A percentile compares a stretch with the other conserved stretches of the same genome.
Evolutionary conservation across 2,888 invertebrate species (phyloP).

Genomic region (Thereva nobilitata): DNA sequence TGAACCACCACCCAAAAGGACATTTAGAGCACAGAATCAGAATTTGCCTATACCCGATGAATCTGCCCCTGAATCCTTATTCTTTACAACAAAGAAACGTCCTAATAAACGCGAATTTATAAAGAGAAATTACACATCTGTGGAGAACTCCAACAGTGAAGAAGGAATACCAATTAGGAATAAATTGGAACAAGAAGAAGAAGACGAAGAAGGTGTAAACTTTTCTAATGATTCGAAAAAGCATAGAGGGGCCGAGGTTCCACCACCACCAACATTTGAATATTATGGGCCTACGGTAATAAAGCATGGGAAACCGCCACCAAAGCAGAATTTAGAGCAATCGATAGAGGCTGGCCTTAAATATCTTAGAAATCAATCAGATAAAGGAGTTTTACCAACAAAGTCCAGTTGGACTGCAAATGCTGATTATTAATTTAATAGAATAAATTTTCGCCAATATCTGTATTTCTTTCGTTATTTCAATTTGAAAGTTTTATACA

Average conservation of each 20-base stretch:
- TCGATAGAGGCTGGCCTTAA: conserved; percentile 63
- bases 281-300: conserved; percentile 62
- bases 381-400: conserved; percentile 54
- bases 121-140: conserved; percentile 34
- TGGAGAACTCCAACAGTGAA: conserved; percentile 1
- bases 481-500: background rate
- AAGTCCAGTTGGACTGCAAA: conserved; percentile 56
- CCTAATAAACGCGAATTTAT: conserved; percentile 32
- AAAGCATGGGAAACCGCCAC: conserved; percentile 46
- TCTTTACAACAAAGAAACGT: conserved; percentile 50
- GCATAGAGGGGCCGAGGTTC: conserved; percentile 62
- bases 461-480: background rate
- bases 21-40: conserved; percentile 50
- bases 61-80: conserved; percentile 47
- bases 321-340: conserved; percentile 55
- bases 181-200: conserved; percentile 18
- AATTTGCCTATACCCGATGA: conserved; percentile 5
- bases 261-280: conserved; percentile 69
- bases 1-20: conserved; percentile 38
- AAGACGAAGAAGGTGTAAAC: conserved; percentile 15
- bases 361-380: conserved; percentile 62
- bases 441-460: background rate
- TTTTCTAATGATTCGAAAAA: conserved; percentile 16
- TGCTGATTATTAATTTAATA: conserved; percentile 51
- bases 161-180: conserved; percentile 33